phyloP scores from a whole-genome alignment of 2,113 vertebrate species.

The Hypomesus transpacificus region DNA sequence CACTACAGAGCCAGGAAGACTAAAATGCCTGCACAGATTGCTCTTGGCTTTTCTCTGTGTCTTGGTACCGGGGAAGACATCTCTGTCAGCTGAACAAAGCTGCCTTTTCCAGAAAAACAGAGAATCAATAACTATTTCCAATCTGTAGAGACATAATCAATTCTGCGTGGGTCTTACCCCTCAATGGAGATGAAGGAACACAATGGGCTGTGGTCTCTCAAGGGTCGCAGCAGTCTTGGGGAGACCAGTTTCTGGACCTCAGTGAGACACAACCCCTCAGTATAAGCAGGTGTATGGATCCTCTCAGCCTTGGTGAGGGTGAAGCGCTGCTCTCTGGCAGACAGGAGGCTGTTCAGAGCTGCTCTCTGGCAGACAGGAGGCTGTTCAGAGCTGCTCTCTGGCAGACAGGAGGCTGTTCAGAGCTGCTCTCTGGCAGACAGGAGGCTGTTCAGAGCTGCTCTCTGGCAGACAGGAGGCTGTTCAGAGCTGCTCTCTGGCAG shows the following conservation, averaged over 20 bases:
- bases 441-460: conserved; percentile 30
- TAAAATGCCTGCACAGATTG: conserved; percentile 19
- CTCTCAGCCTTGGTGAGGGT: conserved; percentile 26
- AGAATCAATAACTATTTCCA: conserved; percentile 54
- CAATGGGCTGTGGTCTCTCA: conserved; percentile 52
- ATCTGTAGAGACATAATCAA: conserved; percentile 48
- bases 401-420: too few relatives aligned
- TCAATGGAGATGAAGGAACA: conserved; percentile 54
- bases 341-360: too few relatives aligned
- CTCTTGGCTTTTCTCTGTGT: conserved; percentile 17
- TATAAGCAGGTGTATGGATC: conserved; percentile 44
- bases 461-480: too few relatives aligned
- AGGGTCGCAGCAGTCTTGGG: conserved; percentile 51
- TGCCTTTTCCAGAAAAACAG: conserved; percentile 28
- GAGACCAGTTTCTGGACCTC: conserved; percentile 27
- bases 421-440: background rate
- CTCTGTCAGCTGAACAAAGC: conserved; percentile 47
- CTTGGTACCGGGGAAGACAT: conserved; percentile 23
- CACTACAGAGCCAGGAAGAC: conserved; percentile 1
- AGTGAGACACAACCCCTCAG: background rate
- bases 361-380: too few relatives aligned
- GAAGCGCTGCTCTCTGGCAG: conserved; percentile 14
- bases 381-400: conserved; percentile 3
- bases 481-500: too few relatives aligned
- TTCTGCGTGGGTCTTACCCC: conserved; percentile 35